Evolutionary conservation across 2,888 invertebrate genomes (phyloP).

Genomic region (Perizoma flavofasciatum): DNA sequence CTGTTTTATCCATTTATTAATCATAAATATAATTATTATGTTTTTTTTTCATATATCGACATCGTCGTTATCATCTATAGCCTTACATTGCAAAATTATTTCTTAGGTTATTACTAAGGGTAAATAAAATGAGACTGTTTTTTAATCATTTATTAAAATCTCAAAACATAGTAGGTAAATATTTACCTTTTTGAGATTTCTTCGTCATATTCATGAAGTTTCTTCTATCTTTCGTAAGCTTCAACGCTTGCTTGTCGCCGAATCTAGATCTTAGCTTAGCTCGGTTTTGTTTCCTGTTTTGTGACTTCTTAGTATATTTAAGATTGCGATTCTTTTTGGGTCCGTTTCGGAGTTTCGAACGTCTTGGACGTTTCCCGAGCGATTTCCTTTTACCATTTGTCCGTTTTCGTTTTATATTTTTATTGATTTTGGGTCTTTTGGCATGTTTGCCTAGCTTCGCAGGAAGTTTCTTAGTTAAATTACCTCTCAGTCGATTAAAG

Average conservation of each 20-base stretch:
- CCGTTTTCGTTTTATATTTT: constrained; percentile 1
- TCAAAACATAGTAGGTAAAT: constrained; percentile 8
- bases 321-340: constrained; percentile 2
- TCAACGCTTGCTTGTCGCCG: constrained; percentile 4
- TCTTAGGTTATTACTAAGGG: neutral
- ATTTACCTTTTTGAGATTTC: constrained; percentile 19
- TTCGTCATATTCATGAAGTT: constrained; percentile 8
- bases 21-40: neutral
- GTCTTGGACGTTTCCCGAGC: constrained; percentile 2
- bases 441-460: neutral
- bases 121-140: constrained; percentile 20
- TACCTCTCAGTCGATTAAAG: neutral
- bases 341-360: constrained; percentile 2
- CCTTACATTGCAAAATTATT: neutral
- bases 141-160: constrained; percentile 23
- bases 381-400: neutral
- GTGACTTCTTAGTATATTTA: neutral
- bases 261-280: constrained; percentile 1
- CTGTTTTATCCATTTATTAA: neutral
- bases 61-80: too few species aligned
- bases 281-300: constrained; percentile 1
- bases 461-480: neutral
- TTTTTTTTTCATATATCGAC: too few species aligned
- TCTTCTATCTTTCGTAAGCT: constrained; percentile 3
- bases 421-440: constrained; percentile 2